Conservation (phyloP, 1,140 invertebrate genomes). For the Calephelis nemesis region DNA sequence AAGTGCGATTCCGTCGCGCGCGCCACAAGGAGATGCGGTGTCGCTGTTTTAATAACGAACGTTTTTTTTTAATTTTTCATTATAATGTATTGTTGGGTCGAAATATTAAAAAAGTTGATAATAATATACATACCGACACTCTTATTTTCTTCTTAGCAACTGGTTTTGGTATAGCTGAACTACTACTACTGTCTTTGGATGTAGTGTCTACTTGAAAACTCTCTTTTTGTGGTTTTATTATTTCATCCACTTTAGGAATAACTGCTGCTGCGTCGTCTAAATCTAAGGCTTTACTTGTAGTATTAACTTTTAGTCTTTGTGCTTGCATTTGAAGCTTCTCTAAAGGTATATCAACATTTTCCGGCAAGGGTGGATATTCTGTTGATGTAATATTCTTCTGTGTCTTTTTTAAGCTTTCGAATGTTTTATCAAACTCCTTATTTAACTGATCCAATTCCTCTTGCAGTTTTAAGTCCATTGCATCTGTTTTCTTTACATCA, state of each 20-base stretch:
- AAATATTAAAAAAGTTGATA: conserved; percentile 21
- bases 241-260: conserved; percentile 7
- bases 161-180: conserved; percentile 44
- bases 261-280: conserved; percentile 19
- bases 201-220: not conserved
- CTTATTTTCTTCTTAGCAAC: conserved; percentile 64
- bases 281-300: conserved; percentile 18
- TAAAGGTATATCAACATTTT: conserved; percentile 42
- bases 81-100: too few relatives aligned
- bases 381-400: conserved; percentile 33
- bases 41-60: too few relatives aligned
- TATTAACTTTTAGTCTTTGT: conserved; percentile 25
- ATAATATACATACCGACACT: conserved; percentile 52
- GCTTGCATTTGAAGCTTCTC: conserved; percentile 39
- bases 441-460: conserved; percentile 68
- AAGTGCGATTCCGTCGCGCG: too few relatives aligned
- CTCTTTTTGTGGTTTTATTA: not conserved
- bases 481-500: conserved; percentile 34
- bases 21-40: too few relatives aligned
- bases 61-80: too few relatives aligned
- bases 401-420: conserved; percentile 58
- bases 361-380: conserved; percentile 14
- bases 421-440: conserved; percentile 68
- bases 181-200: conserved; percentile 16
- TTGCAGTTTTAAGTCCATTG: conserved; percentile 57